Evolutionary conservation across 1,140 invertebrate species (phyloP), one percentile per base, ranked within the genome.

Genomic region (Dendrolimus kikuchii): DNA sequence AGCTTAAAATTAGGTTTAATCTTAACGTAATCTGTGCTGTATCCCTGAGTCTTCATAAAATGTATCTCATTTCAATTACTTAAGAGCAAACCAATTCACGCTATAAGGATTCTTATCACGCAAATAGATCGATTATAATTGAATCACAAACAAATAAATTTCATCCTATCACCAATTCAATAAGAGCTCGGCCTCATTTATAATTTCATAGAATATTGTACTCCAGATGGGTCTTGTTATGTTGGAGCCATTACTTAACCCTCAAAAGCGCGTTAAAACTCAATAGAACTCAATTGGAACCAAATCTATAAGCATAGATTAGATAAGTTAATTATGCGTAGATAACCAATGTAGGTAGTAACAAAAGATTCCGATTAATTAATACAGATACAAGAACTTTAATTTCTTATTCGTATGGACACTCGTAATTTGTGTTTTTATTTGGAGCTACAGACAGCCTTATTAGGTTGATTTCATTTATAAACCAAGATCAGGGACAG

Each of bases 241-340:
- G 50, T 6, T 80, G 75, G 79, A 43, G 68, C 64, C 61, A 65
- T 78, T 74, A 74, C 57, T 74, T 73, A 78, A 74, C 79, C 79
- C 77, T 78, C 79, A 77, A 80, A 77, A 72, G 68, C 67, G 74
- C 74, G 70, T 80, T 82, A 82, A 80, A 82, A 72, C 75, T 79
- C 75, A 77, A 79, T 82, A 82, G 71, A 72, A n/a, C n/a, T n/a
- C n/a, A n/a, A 64, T 61, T 55, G 68, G 65, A 53, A 64, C 62
- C 69, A 62, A 59, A 68, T 67, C 64, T 68, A 64, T 62, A 53
- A 53, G 55, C 54, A 59, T 61, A 55, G 52, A 60, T 46, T 63
- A 59, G 9, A 49, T 6, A 50, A 56, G 23, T 23, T 23, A 23
- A 23, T 23, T 23, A 23, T 23, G 23, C 23, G 23, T 23, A 23